Evolutionary conservation across 2,113 vertebrate species (phyloP).

Genomic region (Epinephelus lanceolatus): DNA sequence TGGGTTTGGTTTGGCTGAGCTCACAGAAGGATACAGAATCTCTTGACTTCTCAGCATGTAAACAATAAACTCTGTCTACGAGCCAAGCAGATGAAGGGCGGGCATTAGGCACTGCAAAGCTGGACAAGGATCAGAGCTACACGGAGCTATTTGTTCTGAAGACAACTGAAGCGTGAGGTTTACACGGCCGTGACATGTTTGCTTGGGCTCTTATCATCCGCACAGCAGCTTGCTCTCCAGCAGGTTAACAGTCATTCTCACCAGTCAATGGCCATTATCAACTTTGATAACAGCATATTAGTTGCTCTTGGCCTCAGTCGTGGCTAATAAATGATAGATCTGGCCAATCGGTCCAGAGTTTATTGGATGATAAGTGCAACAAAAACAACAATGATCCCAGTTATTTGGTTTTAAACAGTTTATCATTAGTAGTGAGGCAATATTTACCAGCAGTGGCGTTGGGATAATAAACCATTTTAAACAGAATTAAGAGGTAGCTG

Average conservation of each 20-base stretch:
- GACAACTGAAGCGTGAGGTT: slow-evolving; percentile 68
- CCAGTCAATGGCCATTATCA: slow-evolving; percentile 62
- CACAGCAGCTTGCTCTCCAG: slow-evolving; percentile 59
- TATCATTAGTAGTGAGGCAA: slow-evolving; percentile 23
- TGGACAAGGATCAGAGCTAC: slow-evolving; percentile 72
- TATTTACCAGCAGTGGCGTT: neutral
- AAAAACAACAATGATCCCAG: slow-evolving; percentile 25
- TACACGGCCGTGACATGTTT: slow-evolving; percentile 76
- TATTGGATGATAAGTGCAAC: slow-evolving; percentile 34
- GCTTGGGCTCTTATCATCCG: slow-evolving; percentile 68
- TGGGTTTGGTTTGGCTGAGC: slow-evolving; percentile 72
- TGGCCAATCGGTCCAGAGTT: slow-evolving; percentile 10
- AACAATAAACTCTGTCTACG: slow-evolving; percentile 72
- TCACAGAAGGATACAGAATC: slow-evolving; percentile 62
- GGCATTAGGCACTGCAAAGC: slow-evolving; percentile 57
- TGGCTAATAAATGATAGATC: slow-evolving; percentile 42
- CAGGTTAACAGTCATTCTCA: slow-evolving; percentile 62
- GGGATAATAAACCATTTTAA: slow-evolving; percentile 9
- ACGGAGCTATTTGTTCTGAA: slow-evolving; percentile 71
- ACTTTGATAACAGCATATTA: slow-evolving; percentile 54
- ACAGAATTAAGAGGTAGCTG: neutral
- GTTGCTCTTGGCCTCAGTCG: slow-evolving; percentile 27
- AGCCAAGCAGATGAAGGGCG: slow-evolving; percentile 74
- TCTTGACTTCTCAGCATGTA: slow-evolving; percentile 73
- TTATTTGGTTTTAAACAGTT: slow-evolving; percentile 48